Conservation (phyloP, 2,797 vertebrate genomes). For the Platyrinchus mystaceus region DNA sequence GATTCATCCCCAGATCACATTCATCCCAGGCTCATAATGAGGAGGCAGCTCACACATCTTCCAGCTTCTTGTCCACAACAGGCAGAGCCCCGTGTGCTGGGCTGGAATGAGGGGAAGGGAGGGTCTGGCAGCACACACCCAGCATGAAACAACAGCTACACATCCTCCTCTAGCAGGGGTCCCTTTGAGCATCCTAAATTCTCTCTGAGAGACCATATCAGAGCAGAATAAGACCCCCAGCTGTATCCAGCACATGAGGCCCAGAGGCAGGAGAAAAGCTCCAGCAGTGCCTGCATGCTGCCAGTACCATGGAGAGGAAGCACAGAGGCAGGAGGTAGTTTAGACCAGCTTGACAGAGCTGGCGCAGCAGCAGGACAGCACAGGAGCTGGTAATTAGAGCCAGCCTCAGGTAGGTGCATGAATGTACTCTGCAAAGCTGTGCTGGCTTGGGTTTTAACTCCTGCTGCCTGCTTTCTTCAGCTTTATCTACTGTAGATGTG, state of each 20-base stretch:
- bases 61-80: not conserved
- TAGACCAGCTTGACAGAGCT: not conserved
- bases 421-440: not conserved
- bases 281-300: not conserved
- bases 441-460: not conserved
- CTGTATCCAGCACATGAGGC: not conserved
- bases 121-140: not conserved
- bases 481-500: not conserved
- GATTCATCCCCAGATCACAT: not conserved
- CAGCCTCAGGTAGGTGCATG: not conserved
- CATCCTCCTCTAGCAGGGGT: not conserved
- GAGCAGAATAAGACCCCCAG: not conserved
- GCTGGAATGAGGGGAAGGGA: not conserved
- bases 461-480: not conserved
- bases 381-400: not conserved
- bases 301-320: not conserved
- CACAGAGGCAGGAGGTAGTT: not conserved
- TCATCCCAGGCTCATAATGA: not conserved
- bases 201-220: not conserved
- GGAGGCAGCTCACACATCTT: not conserved
- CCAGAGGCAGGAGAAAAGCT: not conserved
- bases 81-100: not conserved
- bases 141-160: not conserved
- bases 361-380: not conserved
- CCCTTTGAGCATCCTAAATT: not conserved